A percentile compares a stretch with the other conserved stretches of the same genome.
Evolutionary conservation across 2,888 invertebrate genomes (phyloP).

Genomic region (Leptopterna dolabrata): DNA sequence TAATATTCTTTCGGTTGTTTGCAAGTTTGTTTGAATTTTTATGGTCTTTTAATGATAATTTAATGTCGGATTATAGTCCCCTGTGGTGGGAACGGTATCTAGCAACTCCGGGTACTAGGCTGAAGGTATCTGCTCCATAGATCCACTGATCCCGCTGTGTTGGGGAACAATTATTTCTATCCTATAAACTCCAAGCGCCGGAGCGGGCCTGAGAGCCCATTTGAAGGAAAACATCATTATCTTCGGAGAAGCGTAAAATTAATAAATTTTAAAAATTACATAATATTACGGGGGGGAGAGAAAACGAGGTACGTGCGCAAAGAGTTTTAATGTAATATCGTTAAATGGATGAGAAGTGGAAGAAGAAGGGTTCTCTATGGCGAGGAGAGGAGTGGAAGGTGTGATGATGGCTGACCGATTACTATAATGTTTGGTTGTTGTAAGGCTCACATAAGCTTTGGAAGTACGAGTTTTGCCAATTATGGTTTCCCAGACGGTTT

Average conservation of each 20-base stretch:
- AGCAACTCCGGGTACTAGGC: too few relatives aligned
- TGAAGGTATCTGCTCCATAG: too few relatives aligned
- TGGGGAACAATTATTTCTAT: not conserved
- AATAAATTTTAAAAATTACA: constrained; percentile 33
- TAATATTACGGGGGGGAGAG: not conserved
- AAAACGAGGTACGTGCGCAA: constrained; percentile 35
- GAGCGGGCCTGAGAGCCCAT: not conserved
- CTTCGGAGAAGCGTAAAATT: constrained; percentile 32
- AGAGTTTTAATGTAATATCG: constrained; percentile 41
- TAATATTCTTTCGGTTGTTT: too few relatives aligned
- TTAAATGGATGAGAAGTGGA: not conserved
- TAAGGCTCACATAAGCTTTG: not conserved
- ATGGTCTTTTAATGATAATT: too few relatives aligned
- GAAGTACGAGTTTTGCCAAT: constrained; percentile 35
- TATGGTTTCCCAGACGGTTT: constrained; percentile 23
- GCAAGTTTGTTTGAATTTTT: too few relatives aligned
- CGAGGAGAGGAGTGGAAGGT: constrained; percentile 6
- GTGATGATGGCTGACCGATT: constrained; percentile 48
- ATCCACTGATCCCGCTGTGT: not conserved
- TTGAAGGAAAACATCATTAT: constrained; percentile 20
- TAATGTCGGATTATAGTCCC: too few relatives aligned
- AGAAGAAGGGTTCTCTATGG: not conserved
- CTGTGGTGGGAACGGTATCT: too few relatives aligned
- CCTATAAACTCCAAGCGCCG: not conserved
- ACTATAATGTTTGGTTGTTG: constrained; percentile 47